Evolutionary conservation across 1,140 invertebrate species (phyloP).

Genomic region (Drosophila dunni): DNA sequence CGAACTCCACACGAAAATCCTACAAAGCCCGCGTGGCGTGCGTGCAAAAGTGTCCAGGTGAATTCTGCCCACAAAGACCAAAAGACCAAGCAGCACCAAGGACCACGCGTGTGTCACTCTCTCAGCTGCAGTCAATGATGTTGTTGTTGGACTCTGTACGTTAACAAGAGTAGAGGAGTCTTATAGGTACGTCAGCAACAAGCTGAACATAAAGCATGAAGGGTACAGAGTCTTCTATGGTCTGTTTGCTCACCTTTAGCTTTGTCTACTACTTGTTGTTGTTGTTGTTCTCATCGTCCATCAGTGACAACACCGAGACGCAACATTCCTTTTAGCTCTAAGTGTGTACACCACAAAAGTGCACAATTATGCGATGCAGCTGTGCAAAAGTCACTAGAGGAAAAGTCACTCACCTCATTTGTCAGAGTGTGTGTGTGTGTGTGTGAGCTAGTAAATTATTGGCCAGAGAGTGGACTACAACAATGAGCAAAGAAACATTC

Average conservation of each 20-base stretch:
- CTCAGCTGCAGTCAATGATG: constrained; percentile 46
- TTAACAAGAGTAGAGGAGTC: too few relatives aligned
- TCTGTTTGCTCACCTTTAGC: not conserved
- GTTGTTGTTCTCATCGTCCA: constrained; percentile 38
- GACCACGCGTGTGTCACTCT: not conserved
- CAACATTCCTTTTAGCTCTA: constrained; percentile 9
- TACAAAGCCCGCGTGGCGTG: constrained; percentile 73
- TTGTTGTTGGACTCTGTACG: not conserved
- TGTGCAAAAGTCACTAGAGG: not conserved
- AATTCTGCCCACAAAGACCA: not conserved
- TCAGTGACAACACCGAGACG: constrained; percentile 49
- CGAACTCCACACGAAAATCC: constrained; percentile 69
- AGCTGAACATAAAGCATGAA: too few relatives aligned
- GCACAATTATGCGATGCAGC: constrained; percentile 45
- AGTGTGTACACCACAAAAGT: constrained; percentile 17
- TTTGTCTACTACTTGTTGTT: constrained; percentile 30
- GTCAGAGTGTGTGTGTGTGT: not conserved
- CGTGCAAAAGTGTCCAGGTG: constrained; percentile 65
- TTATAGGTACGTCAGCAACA: too few relatives aligned
- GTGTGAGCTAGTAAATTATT: constrained; percentile 15
- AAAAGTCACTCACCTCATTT: not conserved
- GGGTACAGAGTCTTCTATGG: too few relatives aligned
- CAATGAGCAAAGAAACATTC: constrained; percentile 20
- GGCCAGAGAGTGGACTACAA: constrained; percentile 12
- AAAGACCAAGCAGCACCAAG: not conserved